Evolutionary conservation across 2,113 vertebrate species (phyloP).

Genomic region (Podiceps cristatus): DNA sequence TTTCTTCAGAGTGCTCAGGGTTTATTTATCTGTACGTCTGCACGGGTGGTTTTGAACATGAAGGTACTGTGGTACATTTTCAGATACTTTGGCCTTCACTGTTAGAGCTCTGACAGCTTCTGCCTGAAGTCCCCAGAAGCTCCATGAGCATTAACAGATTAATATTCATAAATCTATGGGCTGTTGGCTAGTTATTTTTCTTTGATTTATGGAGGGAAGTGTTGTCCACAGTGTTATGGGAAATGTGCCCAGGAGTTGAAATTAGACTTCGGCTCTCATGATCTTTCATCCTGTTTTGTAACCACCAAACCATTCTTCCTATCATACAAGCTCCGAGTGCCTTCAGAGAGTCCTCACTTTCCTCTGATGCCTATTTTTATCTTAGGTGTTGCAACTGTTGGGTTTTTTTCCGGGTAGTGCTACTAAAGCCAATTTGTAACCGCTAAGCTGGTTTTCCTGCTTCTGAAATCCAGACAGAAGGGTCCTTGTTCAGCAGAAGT

Average conservation of each 20-base stretch:
- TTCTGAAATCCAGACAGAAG: constrained; percentile 31
- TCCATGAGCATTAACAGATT: background rate
- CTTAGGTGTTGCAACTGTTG: background rate
- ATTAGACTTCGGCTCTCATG: background rate
- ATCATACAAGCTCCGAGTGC: background rate
- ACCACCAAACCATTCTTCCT: constrained; percentile 31
- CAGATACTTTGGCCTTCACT: background rate
- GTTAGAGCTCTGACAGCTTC: background rate
- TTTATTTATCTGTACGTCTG: background rate
- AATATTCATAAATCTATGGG: background rate
- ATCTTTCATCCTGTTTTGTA: constrained; percentile 15
- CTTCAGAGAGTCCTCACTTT: background rate
- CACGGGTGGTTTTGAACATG: background rate
- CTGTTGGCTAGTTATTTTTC: background rate
- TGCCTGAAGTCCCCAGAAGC: background rate
- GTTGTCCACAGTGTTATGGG: background rate
- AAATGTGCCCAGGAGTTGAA: background rate
- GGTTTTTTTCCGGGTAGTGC: background rate
- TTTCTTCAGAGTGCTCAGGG: background rate
- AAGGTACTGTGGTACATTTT: background rate
- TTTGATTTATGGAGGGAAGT: constrained; percentile 3
- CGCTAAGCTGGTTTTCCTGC: background rate
- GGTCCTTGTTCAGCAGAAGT: constrained; percentile 6
- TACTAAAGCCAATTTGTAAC: background rate
- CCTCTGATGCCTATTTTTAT: background rate